Conservation (phyloP, 2,888 invertebrate species). For the Lepas anatifera region DNA sequence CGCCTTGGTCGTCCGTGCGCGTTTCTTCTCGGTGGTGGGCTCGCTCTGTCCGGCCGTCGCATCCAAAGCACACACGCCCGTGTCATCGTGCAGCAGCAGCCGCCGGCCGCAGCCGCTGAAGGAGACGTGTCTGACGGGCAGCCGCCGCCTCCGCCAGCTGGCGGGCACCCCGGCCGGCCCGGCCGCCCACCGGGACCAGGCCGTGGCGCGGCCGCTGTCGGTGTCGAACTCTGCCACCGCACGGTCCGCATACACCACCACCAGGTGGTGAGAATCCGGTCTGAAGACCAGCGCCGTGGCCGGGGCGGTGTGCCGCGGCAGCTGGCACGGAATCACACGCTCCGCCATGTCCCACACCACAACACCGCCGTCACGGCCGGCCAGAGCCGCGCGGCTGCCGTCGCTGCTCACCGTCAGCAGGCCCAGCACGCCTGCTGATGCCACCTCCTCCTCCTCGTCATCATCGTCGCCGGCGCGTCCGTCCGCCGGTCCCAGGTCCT, state of each 20-base stretch:
- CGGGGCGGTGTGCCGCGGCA: neutral
- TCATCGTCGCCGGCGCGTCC: neutral
- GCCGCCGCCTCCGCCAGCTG: neutral
- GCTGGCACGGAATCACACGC: neutral
- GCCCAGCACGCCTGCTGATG: neutral
- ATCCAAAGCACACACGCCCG: neutral
- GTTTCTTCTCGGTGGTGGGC: neutral
- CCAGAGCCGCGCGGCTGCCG: neutral
- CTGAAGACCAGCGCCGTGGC: neutral
- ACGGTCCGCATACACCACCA: neutral
- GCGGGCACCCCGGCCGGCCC: neutral
- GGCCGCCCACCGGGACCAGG: neutral
- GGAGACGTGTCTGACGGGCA: neutral
- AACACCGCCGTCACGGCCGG: neutral
- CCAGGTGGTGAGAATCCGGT: neutral
- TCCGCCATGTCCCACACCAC: neutral
- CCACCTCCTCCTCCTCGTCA: neutral
- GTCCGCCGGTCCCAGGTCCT: neutral
- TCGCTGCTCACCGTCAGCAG: neutral
- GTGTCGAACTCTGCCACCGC: neutral
- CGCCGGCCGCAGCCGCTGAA: neutral
- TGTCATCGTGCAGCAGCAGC: neutral
- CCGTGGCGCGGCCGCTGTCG: neutral
- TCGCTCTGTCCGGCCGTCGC: neutral
- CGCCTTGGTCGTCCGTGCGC: neutral